Evolutionary conservation across 2,797 vertebrate species (phyloP), one percentile per base, ranked within the genome.

Genomic region (Xyrichtys novacula): DNA sequence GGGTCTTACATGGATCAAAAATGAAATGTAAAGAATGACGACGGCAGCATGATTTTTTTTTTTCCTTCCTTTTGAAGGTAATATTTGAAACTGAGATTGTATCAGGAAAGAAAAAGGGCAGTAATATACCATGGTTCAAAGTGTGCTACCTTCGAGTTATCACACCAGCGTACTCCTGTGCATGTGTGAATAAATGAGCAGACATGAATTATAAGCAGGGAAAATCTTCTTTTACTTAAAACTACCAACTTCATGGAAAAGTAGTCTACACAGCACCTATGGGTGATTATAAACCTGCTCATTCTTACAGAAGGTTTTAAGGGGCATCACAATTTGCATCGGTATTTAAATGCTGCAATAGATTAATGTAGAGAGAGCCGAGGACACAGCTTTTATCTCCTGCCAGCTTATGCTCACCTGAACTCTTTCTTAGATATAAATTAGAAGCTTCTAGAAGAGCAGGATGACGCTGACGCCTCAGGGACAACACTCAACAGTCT

Each of bases 201-300:
- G 34, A 53, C 15, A 22, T 67, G 9, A 71, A 74, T 74, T n/a
- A n/a, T 86, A 36, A 83, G 54, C 67, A 56, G 66, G 71, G 56
- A 32, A 23, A 28, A 11, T 15, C 54, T 62, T 74, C 6, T 64
- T 75, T 65, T 34, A 20, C 14, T 25, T 23, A 46, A 73, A 76
- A 60, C n/a, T n/a, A 73, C 15, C 70, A 65, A 52, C 11, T 58
- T 52, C 49, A 32, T 38, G 11, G 36, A 63, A 40, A 39, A 70
- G 46, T 19, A 53, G 28, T 54, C n/a, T 49, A 17, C 25, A 20
- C 32, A 50, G 44, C 44, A 71, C 57, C 53, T 46, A 22, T 38
- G 64, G 67, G 48, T 54, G 65, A 58, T 78, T 29, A 70, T 63
- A 65, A 46, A 52, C 29, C 48, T 57, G 26, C 56, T 55, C 9